Base-by-base conservation (phyloP, 2,888 invertebrate genomes). In the Chrysina gloriosa region DNA sequence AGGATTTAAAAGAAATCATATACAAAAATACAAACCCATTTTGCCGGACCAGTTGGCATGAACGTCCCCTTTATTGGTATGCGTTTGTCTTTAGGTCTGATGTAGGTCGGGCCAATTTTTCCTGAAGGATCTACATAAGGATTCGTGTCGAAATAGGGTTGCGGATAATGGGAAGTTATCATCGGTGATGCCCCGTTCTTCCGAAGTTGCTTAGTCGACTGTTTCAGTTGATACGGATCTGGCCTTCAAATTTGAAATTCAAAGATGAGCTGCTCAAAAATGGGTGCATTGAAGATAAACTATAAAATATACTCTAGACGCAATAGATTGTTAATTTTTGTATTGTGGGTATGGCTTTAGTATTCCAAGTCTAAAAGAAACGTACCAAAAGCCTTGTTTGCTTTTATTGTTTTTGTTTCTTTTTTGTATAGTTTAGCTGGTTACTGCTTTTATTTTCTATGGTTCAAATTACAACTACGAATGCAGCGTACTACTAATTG, bases 111-210 rank as follows among this genome's bases (percentile, higher is more conserved):
- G 16, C 80, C 80, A 2, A 73, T 70, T 70, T 75, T 78, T n/a
- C 75, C 67, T 6, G 71, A 70, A 3, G 79, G 76, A 67, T 79
- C 77, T 4, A 50, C 70, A 70, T 74, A 84, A 0, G 85, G 85
- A 75, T 85, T 83, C 19, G 69, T 71, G 64, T 83, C 81, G 71
- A 85, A 85, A 68, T 78, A 85, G 1, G 78, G 75, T 71, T 78
- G 71, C 1, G 82, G 78, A 71, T 71, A 76, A 63, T 75, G 74
- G 3, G 72, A 73, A 0, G 74, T 73, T 1, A 77, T 64, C 72
- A 83, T 75, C 2, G 83, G 78, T 0, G 63, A 56, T 19, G 39
- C 42, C 4, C 14, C 9, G 23, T 45, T 27, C 19, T 78, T 77
- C 36, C 71, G 72, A 25, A 48, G 61, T 5, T 77, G 78, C 67